Conservation (phyloP, 2,113 vertebrate genomes). For the Tyto alba region DNA sequence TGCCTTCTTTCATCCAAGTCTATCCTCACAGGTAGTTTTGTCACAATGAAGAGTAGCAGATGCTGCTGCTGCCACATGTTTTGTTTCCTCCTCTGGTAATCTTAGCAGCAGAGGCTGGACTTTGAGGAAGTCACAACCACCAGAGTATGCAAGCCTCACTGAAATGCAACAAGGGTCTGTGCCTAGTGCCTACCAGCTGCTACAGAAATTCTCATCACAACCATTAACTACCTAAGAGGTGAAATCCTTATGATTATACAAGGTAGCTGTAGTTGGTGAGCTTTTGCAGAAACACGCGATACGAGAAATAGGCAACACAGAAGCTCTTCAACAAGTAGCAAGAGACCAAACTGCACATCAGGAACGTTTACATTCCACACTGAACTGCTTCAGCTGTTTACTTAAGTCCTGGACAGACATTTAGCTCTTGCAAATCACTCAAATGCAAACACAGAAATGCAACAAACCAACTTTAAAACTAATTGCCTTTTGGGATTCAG, state of each 20-base stretch:
- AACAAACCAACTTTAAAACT: not conserved
- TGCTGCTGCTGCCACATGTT: not conserved
- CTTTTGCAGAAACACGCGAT: not conserved
- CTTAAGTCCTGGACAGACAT: not conserved
- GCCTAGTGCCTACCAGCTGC: not conserved
- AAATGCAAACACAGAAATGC: not conserved
- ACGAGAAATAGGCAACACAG: not conserved
- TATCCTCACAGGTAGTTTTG: not conserved
- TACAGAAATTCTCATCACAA: not conserved
- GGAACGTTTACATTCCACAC: not conserved
- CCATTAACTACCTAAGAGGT: not conserved
- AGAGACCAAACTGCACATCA: not conserved
- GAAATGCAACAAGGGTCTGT: too few relatives aligned
- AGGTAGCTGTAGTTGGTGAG: not conserved
- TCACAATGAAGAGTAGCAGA: not conserved
- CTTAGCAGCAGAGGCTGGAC: not conserved
- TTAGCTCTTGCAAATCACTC: not conserved
- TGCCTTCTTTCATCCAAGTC: not conserved
- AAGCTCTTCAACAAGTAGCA: not conserved
- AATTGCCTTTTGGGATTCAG: not conserved
- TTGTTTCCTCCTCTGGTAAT: not conserved
- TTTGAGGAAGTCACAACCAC: not conserved
- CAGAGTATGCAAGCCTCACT: fast-evolving
- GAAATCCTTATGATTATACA: not conserved
- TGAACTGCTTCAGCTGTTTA: not conserved